Evolutionary conservation across 1,140 invertebrate species (phyloP), one percentile per base, ranked within the genome.

Genomic region (Tetraneura akinire): DNA sequence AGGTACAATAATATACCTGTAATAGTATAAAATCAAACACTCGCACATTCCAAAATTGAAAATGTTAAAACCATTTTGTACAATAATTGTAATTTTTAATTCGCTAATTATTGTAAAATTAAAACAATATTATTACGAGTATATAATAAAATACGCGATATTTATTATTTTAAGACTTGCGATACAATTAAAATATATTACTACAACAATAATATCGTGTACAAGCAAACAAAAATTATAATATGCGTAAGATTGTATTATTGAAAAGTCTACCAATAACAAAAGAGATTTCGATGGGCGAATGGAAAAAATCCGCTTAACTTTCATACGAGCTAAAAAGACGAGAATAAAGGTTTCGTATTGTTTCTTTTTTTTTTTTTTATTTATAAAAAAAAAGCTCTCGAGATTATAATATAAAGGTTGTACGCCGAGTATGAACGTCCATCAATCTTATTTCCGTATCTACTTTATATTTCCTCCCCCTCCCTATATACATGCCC

Each of bases 371-470:
- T 29, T 62, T 26, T 62, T 29, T 32, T 42, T 45, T n/a, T 45
- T 37, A 37, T 37, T 4, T 37, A 37, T 37, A 37, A 23, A 42
- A 68, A 68, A 68, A 80, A 3, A 32, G 23, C 47, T 51, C n/a
- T 68, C 13, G 23, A 51, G 45, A 23, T 60, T 62, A 68, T 37
- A n/a, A n/a, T 42, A 14, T 21, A n/a, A 49, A 29, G 23, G 16
- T 23, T 66, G 37, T 29, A n/a, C 32, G 8, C 10, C 26, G 60
- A 18, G 45, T 51, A 62, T 64, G 29, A 47, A 68, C 47, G 21
- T 18, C 18, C 21, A 45, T 81, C 68, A 57, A 57, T 73, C 70
- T 81, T 60, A 47, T 74, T 55, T 49, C 23, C 37, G n/a, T 51
- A 26, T 60, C 37, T n/a, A 55, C 51, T 3, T 57, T 76, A 29